Evolutionary conservation across 2,113 vertebrate species (phyloP), one percentile per base, ranked within the genome.

Genomic region (Suncus etruscus): DNA sequence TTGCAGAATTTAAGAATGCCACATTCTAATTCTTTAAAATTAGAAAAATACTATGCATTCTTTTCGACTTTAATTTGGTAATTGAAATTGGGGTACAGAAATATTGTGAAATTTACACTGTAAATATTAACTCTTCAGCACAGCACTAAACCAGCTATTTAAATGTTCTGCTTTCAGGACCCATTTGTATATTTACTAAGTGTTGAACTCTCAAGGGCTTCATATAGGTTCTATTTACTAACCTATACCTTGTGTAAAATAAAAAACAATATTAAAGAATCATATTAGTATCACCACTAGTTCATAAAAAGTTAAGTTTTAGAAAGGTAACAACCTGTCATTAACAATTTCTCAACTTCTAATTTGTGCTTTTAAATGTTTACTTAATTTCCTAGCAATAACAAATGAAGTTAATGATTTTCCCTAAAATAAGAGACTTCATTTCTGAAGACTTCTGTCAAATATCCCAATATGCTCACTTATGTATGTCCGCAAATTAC

Each of bases 321-420:
- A 61, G 39, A 61, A 61, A 66, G 24, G 27, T 11, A 66, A 4
- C 27, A 25, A 66, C 2, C 24, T 80, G 48, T 66, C 10, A 92
- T 83, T n/a, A 68, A 68, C 12, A 27, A 94, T 50, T 81, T 91
- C 32, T 22, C 65, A 77, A 94, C 75, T 85, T 87, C 48, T 69
- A 74, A 58, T 78, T 74, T 91, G 47, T 83, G 29, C 54, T 78
- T 61, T 61, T 89, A 1, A 86, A 84, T 94, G 32, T 8, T 91
- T 80, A 66, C 39, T 39, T 39, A 90, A 27, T 66, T 18, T 89
- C 89, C 86, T 73, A 68, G 0, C 45, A 4, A 27, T 11, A 47
- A 89, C 11, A 76, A 91, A 91, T 45, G 6, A 15, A 54, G 45
- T 24, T 25, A 63, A 80, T 32, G 10, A 11, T 73, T 83, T 89